These are phyloP conservation scores for Macrobrachium rosenbergii DNA, from an alignment of 1,140 invertebrate species.

Conservation along the genomic window DNA sequence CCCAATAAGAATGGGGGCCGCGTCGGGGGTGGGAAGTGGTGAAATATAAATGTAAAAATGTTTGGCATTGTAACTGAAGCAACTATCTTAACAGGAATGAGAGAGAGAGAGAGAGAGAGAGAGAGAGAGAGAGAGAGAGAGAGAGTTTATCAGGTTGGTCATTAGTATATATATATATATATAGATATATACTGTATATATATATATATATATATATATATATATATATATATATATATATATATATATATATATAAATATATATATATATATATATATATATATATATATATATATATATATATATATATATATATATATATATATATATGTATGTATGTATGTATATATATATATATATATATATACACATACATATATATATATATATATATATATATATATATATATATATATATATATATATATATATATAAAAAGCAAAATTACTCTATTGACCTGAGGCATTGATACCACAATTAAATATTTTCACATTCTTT, in stretches of 20 bases:
- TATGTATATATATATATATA: slow-evolving; percentile 2
- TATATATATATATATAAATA: neutral
- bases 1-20: too few relatives aligned
- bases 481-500: too few relatives aligned
- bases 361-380: neutral
- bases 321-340: neutral
- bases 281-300: slow-evolving; percentile 20
- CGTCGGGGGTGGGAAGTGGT: too few relatives aligned
- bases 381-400: slow-evolving; percentile 21
- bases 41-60: too few relatives aligned
- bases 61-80: too few relatives aligned
- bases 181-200: slow-evolving; percentile 20
- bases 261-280: slow-evolving; percentile 12
- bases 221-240: slow-evolving; percentile 12
- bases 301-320: slow-evolving; percentile 13
- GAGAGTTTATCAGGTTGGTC: too few relatives aligned
- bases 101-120: too few relatives aligned
- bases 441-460: too few relatives aligned
- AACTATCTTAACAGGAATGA: too few relatives aligned
- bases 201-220: slow-evolving; percentile 23
- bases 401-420: neutral
- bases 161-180: slow-evolving; percentile 9
- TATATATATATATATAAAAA: neutral
- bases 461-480: too few relatives aligned
- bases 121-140: too few relatives aligned